Conservation (phyloP, 2,113 vertebrate species). For the Alectura lathami region DNA sequence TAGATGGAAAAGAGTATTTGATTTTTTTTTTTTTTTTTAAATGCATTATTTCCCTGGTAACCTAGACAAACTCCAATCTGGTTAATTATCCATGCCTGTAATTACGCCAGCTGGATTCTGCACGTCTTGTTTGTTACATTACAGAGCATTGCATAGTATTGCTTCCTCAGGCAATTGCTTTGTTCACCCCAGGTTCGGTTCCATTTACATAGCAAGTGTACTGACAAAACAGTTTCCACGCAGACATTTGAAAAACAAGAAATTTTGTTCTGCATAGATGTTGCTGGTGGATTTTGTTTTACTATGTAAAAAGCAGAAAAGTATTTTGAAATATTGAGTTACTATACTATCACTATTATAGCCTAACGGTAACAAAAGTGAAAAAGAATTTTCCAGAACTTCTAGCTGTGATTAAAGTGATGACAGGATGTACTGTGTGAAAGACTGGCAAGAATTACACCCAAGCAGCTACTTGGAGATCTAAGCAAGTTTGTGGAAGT, state of each 20-base stretch:
- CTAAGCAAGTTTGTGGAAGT: background rate
- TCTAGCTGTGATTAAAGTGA: background rate
- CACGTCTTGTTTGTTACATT: background rate
- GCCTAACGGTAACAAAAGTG: background rate
- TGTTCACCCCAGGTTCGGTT: background rate
- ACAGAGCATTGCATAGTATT: background rate
- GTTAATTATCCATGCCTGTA: background rate
- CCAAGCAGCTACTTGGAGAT: background rate
- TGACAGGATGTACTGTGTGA: background rate
- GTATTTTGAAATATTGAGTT: background rate
- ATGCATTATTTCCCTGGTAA: background rate
- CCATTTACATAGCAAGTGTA: background rate
- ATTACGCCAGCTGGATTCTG: background rate
- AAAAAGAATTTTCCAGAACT: background rate
- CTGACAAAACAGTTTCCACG: background rate
- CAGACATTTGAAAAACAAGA: background rate
- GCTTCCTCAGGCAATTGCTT: background rate
- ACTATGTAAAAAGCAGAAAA: background rate
- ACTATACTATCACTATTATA: background rate
- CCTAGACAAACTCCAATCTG: background rate
- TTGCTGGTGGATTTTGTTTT: background rate
- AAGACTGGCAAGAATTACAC: background rate
- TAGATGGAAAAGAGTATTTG: background rate
- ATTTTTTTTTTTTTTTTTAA: background rate
- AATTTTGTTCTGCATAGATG: background rate